phyloP scores from a whole-genome alignment of 2,113 vertebrate species.

The Hyla sarda region DNA sequence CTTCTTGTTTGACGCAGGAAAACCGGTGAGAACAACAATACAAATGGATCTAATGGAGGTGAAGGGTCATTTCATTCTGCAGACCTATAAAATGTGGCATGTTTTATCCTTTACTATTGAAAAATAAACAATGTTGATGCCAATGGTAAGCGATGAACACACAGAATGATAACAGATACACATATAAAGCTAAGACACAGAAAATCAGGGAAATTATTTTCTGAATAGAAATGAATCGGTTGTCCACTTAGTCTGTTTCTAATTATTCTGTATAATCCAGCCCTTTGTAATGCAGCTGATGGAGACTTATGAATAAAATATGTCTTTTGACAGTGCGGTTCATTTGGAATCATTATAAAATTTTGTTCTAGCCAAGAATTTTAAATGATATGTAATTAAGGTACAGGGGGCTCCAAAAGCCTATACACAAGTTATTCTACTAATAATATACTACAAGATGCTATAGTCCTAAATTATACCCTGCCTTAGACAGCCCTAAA shows the following conservation, averaged over 20 bases:
- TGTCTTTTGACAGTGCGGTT: conserved; percentile 41
- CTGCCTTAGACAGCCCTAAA: conserved; percentile 8
- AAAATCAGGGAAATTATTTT: background rate
- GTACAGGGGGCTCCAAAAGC: conserved; percentile 15
- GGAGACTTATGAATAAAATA: conserved; percentile 52
- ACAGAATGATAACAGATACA: background rate
- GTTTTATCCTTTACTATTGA: background rate
- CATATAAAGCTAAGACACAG: background rate
- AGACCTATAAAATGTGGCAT: background rate
- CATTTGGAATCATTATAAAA: conserved; percentile 49
- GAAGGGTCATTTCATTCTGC: background rate
- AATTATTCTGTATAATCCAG: conserved; percentile 48
- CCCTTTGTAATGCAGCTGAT: conserved; percentile 50
- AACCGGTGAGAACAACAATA: background rate
- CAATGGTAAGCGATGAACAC: background rate
- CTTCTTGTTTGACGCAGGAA: no score
- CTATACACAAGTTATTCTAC: conserved; percentile 22
- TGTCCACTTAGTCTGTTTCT: conserved; percentile 17
- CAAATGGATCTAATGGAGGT: background rate
- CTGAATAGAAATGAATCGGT: background rate
- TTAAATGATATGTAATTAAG: conserved; percentile 43
- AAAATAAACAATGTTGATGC: background rate
- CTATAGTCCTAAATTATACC: conserved; percentile 28
- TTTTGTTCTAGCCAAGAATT: conserved; percentile 46
- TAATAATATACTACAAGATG: conserved; percentile 14